Conservation (phyloP, 2,113 vertebrate species). For the Lasiurus cinereus region DNA sequence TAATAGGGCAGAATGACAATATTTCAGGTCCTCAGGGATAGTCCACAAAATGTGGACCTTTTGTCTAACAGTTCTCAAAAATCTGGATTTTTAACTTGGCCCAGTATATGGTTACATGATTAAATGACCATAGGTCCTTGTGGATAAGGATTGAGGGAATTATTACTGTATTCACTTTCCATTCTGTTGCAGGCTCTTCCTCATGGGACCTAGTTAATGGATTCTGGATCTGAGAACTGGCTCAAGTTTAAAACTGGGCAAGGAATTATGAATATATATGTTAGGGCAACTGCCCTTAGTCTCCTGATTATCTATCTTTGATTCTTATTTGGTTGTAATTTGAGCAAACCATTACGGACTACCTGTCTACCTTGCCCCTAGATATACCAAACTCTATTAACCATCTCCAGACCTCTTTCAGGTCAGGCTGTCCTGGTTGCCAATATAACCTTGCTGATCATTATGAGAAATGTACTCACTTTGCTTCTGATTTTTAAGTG, state of each 20-base stretch:
- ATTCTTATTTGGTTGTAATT: not conserved
- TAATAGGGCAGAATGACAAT: not conserved
- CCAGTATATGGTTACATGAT: not conserved
- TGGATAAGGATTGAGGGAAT: not conserved
- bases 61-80: not conserved
- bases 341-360: not conserved
- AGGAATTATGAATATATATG: not conserved
- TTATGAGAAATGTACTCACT: not conserved
- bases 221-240: not conserved
- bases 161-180: not conserved
- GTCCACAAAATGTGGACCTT: not conserved
- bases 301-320: not conserved
- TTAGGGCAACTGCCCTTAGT: not conserved
- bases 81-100: not conserved
- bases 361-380: not conserved
- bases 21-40: not conserved
- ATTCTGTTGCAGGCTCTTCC: not conserved
- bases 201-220: not conserved
- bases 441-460: not conserved
- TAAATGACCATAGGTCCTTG: not conserved
- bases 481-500: conserved; percentile 4
- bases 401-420: not conserved
- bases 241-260: not conserved
- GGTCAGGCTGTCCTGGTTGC: not conserved
- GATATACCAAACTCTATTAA: not conserved